phyloP scores from a whole-genome alignment of 92 coral and sea anemone species.

The Palythoa caribaeorum region DNA sequence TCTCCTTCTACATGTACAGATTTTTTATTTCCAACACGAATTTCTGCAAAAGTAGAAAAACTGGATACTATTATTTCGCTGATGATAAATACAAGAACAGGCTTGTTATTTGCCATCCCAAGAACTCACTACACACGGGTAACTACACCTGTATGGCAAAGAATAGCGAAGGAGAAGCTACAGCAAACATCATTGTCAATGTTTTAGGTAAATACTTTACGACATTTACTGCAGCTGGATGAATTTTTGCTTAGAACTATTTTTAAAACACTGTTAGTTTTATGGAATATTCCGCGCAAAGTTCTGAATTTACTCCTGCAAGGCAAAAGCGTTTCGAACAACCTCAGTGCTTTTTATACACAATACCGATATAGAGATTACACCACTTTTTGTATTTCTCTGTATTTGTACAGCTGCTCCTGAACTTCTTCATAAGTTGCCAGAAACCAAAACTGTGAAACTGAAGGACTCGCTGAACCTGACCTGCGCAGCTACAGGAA shows the following conservation, averaged over 20 bases:
- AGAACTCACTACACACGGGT: conserved; percentile 20
- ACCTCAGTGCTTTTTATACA: not conserved
- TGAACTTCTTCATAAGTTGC: not conserved
- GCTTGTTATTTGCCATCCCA: conserved; percentile 23
- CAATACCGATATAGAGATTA: too few species aligned
- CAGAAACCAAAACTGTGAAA: not conserved
- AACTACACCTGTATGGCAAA: conserved; percentile 36
- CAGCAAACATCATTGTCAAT: not conserved
- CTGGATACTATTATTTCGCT: not conserved
- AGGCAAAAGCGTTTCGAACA: not conserved
- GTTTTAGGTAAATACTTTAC: conserved; percentile 6
- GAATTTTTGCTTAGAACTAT: too few species aligned
- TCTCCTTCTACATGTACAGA: not conserved
- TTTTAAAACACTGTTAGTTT: too few species aligned
- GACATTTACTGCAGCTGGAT: not conserved
- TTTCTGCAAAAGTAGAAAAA: not conserved
- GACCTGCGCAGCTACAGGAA: conserved; percentile 60
- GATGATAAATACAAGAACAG: not conserved
- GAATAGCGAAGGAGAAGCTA: conserved; percentile 21
- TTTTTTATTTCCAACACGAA: not conserved
- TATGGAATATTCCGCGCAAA: too few species aligned
- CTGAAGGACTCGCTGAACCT: conserved; percentile 32
- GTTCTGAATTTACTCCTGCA: too few species aligned
- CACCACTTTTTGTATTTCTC: not conserved
- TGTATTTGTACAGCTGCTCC: conserved; percentile 10